Conservation (phyloP, 53 echinoderm and acorn worm genomes). For the Astropecten irregularis region DNA sequence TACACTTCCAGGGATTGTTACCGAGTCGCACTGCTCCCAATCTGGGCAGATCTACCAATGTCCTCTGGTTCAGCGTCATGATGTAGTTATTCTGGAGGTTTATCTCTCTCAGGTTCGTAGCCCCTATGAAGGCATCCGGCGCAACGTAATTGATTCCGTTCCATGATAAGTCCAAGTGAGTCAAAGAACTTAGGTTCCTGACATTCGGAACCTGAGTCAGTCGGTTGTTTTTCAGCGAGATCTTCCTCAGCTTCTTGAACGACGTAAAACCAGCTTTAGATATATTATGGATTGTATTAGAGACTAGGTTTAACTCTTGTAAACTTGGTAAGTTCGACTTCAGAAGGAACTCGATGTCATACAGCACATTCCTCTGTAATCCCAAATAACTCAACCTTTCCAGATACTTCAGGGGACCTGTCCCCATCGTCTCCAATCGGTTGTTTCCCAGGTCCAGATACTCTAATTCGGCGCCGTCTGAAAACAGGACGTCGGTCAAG, state of each 20-base stretch:
- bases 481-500: conserved; percentile 13
- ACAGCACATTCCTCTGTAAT: conserved; percentile 35
- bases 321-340: conserved; percentile 1
- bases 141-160: conserved; percentile 27
- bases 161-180: conserved; percentile 39
- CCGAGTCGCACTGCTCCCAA: conserved; percentile 33
- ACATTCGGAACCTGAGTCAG: conserved; percentile 27
- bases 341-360: conserved; percentile 29
- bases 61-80: conserved; percentile 4
- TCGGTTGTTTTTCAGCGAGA: conserved; percentile 23
- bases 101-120: conserved; percentile 19
- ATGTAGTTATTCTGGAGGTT: conserved; percentile 36
- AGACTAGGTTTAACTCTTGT: conserved; percentile 34
- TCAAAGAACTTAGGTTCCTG: conserved; percentile 30
- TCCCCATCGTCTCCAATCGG: neutral
- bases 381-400: conserved; percentile 9
- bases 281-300: conserved; percentile 33
- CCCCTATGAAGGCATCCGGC: conserved; percentile 34
- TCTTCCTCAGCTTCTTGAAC: conserved; percentile 18
- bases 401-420: conserved; percentile 16
- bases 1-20: conserved; percentile 45
- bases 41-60: conserved; percentile 7
- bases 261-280: conserved; percentile 23
- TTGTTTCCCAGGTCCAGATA: conserved; percentile 39
- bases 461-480: conserved; percentile 14